Percentiles rank a stretch among this genome's conserved stretches.
Conservation (phyloP, 2,113 vertebrate species). For the Alces alces region DNA sequence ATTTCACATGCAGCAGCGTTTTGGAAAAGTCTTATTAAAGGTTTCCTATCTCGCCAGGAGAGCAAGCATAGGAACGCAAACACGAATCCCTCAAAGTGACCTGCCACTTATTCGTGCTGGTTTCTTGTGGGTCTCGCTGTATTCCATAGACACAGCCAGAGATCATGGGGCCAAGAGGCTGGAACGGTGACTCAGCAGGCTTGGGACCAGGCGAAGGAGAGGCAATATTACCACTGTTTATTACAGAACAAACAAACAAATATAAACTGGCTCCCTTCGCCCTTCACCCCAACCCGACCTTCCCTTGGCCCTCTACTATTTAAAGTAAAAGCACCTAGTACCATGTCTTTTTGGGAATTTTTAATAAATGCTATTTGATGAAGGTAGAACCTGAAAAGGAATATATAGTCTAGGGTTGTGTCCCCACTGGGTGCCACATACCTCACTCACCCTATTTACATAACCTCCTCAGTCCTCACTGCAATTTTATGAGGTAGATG, state of each 20-base stretch:
- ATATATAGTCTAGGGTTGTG: neutral
- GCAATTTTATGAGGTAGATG: neutral
- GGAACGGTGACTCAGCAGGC: constrained; percentile 62
- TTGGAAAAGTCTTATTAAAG: constrained; percentile 79
- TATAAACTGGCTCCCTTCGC: neutral
- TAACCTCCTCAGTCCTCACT: neutral
- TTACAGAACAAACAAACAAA: constrained; percentile 32
- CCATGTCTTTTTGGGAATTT: neutral
- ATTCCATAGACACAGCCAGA: constrained; percentile 58
- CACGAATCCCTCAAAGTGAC: constrained; percentile 68
- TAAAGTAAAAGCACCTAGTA: constrained; percentile 12
- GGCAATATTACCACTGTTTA: neutral
- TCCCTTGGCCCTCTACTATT: neutral
- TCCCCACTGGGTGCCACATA: neutral
- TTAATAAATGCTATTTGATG: constrained; percentile 19
- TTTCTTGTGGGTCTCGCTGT: constrained; percentile 66
- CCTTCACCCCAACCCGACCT: neutral
- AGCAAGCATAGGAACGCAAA: constrained; percentile 66
- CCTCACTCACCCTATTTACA: neutral
- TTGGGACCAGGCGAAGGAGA: neutral
- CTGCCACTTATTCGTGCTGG: constrained; percentile 54
- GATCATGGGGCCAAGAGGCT: constrained; percentile 28
- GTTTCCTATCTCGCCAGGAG: constrained; percentile 73
- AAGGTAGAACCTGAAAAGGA: constrained; percentile 28
- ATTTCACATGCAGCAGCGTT: constrained; percentile 63